Conservation (phyloP, 2,113 vertebrate genomes). For the Elanoides forficatus region DNA sequence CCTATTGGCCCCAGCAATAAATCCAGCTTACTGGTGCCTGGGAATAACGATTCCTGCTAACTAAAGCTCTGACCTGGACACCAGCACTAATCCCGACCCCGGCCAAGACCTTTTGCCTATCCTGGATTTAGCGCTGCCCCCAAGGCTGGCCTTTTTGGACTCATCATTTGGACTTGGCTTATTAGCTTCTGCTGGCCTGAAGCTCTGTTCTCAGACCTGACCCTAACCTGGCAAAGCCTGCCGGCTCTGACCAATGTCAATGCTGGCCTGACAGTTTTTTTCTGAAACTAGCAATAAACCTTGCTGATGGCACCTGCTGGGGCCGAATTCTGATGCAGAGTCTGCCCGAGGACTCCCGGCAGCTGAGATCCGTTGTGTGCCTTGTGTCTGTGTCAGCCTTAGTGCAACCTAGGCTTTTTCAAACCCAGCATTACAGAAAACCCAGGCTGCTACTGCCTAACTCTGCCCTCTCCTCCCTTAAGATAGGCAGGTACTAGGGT, state of each 20-base stretch:
- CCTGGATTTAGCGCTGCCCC: not conserved
- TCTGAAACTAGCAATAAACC: not conserved
- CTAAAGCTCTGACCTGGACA: not conserved
- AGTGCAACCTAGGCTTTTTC: not conserved
- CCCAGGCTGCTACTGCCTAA: not conserved
- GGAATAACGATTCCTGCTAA: not conserved
- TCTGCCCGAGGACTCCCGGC: not conserved
- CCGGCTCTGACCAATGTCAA: not conserved
- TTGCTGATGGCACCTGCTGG: not conserved
- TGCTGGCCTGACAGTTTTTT: not conserved
- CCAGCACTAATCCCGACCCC: not conserved
- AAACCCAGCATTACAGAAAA: not conserved
- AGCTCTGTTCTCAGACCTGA: not conserved
- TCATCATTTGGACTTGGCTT: not conserved
- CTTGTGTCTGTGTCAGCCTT: not conserved
- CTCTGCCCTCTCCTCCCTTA: not conserved
- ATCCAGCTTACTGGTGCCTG: not conserved
- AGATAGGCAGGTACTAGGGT: not conserved
- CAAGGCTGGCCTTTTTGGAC: not conserved
- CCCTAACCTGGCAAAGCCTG: not conserved
- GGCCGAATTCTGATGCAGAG: not conserved
- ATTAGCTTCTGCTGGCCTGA: not conserved
- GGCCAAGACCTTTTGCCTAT: not conserved
- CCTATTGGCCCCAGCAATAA: not conserved
- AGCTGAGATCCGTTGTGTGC: not conserved